Base-by-base conservation (phyloP, 64 coral and sea anemone genomes). In the Orbicella faveolata region DNA sequence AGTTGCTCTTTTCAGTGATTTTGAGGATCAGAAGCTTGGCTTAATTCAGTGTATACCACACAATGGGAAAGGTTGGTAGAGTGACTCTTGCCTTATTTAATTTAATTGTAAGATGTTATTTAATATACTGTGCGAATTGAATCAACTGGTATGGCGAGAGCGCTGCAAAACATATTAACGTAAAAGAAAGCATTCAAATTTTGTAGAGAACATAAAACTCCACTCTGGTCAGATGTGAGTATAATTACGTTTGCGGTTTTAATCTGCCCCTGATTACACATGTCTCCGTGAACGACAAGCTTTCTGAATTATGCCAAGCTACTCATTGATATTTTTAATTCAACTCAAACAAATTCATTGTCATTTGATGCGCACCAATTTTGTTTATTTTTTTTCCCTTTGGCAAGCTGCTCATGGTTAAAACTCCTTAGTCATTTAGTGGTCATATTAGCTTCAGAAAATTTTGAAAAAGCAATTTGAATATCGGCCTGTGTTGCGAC, bases 211-310 rank as follows among this genome's bases (percentile, higher is more conserved):
- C n/a, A 26, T 48, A 35, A 52, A 72, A 70, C 82, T 65, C 80
- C 18, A 14, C 30, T 36, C 19, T 1, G 23, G 36, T 85, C 39
- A 85, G 65, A 53, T 85, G 82, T 70, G n/a, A 11, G 82, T 72
- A 14, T 44, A 52, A 85, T 19, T 70, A 30, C 33, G 25, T 85
- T 85, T 85, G 82, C 36, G 82, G 82, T 85, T 70, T 70, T 39
- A 26, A 70, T 85, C 23, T 72, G 20, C 51, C 13, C 53, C 72
- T 70, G 82, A 85, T 44, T 72, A 44, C 37, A 73, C 36, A 85
- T 68, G 65, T 85, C 41, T 6, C 37, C 53, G 2, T 66, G 20
- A 25, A 20, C 41, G 23, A 66, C 61, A 26, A 6, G 16, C 25
- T 70, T 0, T n/a, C 7, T 70, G 15, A 34, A 55, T 33, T 0